Evolutionary conservation across 1,140 invertebrate species (phyloP).

Genomic region (Asbolus verrucosus): DNA sequence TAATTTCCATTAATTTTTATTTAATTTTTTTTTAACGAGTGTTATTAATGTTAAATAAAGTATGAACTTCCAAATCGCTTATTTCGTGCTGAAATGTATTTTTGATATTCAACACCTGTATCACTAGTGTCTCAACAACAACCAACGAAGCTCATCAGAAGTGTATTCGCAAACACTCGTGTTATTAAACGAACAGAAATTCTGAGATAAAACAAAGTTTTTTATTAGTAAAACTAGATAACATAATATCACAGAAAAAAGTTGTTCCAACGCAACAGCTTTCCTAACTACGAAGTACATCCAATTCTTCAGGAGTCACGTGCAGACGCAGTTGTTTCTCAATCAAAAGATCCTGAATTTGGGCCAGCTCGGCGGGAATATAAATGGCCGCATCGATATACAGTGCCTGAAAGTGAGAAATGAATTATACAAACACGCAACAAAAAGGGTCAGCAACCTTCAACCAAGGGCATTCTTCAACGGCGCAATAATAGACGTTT

Average conservation of each 20-base stretch:
- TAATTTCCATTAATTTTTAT: slow-evolving; percentile 18
- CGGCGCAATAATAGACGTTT: slow-evolving; percentile 67
- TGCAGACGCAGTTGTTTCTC: slow-evolving; percentile 79
- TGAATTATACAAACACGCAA: no score
- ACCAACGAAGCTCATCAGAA: no score
- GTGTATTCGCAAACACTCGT: no score
- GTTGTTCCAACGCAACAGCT: no score
- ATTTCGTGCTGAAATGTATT: no score
- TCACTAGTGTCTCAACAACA: no score
- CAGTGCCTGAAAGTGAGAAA: slow-evolving; percentile 67
- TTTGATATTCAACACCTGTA: no score
- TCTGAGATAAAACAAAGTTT: no score
- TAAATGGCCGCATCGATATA: slow-evolving; percentile 68
- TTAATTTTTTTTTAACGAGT: slow-evolving; percentile 27
- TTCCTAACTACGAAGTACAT: slow-evolving; percentile 69
- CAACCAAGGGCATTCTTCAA: slow-evolving; percentile 78
- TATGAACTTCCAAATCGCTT: no score
- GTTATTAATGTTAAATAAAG: slow-evolving; percentile 30
- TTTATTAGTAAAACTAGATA: background rate
- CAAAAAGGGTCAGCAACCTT: no score
- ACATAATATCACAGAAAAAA: slow-evolving; percentile 22
- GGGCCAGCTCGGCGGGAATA: slow-evolving; percentile 68
- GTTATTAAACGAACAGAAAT: no score
- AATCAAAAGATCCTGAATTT: slow-evolving; percentile 77
- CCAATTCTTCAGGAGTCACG: slow-evolving; percentile 77